These are phyloP conservation scores for Harpagifer antarcticus DNA, from an alignment of 2,797 vertebrate species.

Conservation along the genomic window DNA sequence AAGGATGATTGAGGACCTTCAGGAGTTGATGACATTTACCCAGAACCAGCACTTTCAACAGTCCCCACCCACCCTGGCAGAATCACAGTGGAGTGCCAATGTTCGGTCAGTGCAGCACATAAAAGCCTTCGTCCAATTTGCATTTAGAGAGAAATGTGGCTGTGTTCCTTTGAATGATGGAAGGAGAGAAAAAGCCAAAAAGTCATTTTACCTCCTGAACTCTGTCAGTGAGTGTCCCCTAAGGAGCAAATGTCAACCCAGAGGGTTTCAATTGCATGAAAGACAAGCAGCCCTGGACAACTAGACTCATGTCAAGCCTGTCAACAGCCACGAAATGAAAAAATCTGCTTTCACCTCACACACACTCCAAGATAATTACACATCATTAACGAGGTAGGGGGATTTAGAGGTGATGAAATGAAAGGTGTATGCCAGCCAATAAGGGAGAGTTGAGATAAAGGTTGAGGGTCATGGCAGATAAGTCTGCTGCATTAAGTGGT, in stretches of 20 bases:
- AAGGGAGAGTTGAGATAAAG: slow-evolving; percentile 28
- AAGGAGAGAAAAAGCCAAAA: slow-evolving; percentile 46
- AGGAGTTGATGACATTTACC: slow-evolving; percentile 47
- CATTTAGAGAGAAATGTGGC: slow-evolving; percentile 70
- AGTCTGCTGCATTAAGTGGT: slow-evolving; percentile 28
- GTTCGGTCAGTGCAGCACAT: slow-evolving; percentile 47
- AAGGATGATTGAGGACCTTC: slow-evolving; percentile 53
- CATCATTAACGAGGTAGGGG: slow-evolving; percentile 67
- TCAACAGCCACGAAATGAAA: slow-evolving; percentile 57
- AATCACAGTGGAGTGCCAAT: slow-evolving; percentile 31
- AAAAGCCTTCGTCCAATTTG: slow-evolving; percentile 67
- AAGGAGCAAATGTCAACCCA: slow-evolving; percentile 27
- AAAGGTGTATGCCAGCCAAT: slow-evolving; percentile 48
- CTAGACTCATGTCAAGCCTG: slow-evolving; percentile 61
- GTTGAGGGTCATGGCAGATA: slow-evolving; percentile 41
- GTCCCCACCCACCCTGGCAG: slow-evolving; percentile 31
- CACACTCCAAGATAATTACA: slow-evolving; percentile 72
- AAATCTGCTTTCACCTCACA: slow-evolving; percentile 67
- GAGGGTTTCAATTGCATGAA: slow-evolving; percentile 40
- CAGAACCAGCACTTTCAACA: slow-evolving; percentile 47
- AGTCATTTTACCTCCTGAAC: slow-evolving; percentile 64
- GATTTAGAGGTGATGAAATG: slow-evolving; percentile 46
- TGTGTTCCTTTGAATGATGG: slow-evolving; percentile 45
- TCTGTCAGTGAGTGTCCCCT: slow-evolving; percentile 46
- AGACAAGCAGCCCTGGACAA: slow-evolving; percentile 34